Evolutionary conservation across 2,888 invertebrate genomes (phyloP).

Genomic region (Callinectes sapidus): DNA sequence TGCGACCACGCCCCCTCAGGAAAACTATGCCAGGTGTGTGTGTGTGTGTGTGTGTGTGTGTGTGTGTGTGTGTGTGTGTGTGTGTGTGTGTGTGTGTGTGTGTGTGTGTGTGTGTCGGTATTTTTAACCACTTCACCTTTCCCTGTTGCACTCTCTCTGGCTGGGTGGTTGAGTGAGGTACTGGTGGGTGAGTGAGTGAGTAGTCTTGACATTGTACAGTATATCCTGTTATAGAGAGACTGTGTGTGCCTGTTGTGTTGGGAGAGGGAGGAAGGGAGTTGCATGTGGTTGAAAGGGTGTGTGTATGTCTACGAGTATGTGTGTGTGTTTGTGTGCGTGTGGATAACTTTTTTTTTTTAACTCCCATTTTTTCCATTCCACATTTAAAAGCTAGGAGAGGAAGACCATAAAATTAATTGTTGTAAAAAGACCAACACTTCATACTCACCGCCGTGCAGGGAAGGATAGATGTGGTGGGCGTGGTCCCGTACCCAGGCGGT

Average conservation of each 20-base stretch:
- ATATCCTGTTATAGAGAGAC: too few relatives aligned
- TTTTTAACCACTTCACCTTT: neutral
- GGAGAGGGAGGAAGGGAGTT: too few relatives aligned
- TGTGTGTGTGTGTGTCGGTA: too few relatives aligned
- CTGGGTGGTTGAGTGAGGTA: neutral
- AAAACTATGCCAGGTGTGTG: neutral
- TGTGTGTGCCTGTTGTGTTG: too few relatives aligned
- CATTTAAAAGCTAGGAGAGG: too few relatives aligned
- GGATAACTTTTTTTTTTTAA: neutral
- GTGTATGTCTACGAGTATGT: neutral
- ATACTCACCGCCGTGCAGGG: slow-evolving; percentile 61
- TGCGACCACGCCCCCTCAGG: neutral
- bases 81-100: neutral
- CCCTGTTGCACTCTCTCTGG: neutral
- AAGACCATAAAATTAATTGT: too few relatives aligned
- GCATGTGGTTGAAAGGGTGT: too few relatives aligned
- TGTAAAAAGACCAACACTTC: neutral
- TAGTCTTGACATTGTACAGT: neutral
- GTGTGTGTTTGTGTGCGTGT: neutral
- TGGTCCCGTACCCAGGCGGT: slow-evolving; percentile 67
- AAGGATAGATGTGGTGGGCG: slow-evolving; percentile 65
- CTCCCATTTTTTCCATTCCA: too few relatives aligned
- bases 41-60: neutral
- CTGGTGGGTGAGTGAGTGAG: neutral
- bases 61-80: slow-evolving; percentile 3